Evolutionary conservation across 2,113 vertebrate genomes (phyloP), one percentile per base, ranked within the genome.

Genomic region (Leucopsar rothschildi): DNA sequence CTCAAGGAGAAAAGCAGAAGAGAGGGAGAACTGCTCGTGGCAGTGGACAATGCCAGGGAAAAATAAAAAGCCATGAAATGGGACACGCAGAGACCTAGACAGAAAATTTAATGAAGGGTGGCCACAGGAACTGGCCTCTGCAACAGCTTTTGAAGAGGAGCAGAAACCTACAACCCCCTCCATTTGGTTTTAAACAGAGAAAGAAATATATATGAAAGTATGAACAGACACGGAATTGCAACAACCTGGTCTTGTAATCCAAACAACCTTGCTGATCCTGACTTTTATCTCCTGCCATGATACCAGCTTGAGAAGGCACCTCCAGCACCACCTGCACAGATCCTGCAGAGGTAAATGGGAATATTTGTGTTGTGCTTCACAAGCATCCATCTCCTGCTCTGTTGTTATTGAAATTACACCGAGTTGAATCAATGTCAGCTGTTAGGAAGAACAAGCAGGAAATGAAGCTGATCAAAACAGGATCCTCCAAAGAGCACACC

Each of bases 41-140:
- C 44, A 11, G 27, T 12, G 53, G 57, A 28, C 73, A 92, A 28
- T 4, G 39, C 40, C 33, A 53, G 37, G 16, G 2, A 7, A 50
- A 73, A 70, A 53, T 25, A 10, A 35, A 68, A 17, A 4, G 11
- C 20, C 37, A 18, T 9, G 1, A 61, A 50, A 59, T 16, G 28
- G 37, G 33, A 35, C 15, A 6, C 14, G 20, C 0, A 6, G 17
- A 28, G 35, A 15, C 5, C 9, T 5, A 53, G 42, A 27, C 0
- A 21, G n/a, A 66, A 63, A 57, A 57, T 35, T 1, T 25, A 40
- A 12, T 6, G 45, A 22, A 65, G 39, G 40, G 12, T 9, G 31
- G 37, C 11, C n/a, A 10, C 15, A 18, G 73, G 47, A 68, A 33
- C 7, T 33, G 10, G 22, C 14, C 47, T 27, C 70, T 42, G 52